These are phyloP conservation scores for Argya squamiceps DNA, from an alignment of 2,797 vertebrate species.

Conservation along the genomic window DNA sequence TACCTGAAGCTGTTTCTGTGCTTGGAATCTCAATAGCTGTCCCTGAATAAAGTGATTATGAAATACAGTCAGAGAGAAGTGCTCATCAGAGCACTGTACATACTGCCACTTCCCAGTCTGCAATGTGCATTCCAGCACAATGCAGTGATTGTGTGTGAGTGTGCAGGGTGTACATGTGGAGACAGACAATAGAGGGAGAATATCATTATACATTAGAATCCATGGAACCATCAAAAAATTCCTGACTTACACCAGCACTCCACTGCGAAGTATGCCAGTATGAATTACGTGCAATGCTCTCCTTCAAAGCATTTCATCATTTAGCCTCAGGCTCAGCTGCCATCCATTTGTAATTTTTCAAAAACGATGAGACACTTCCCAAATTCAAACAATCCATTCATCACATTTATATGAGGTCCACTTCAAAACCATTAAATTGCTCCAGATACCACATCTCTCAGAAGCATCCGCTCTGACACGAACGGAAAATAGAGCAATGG, in stretches of 20 bases:
- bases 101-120: background rate
- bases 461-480: background rate
- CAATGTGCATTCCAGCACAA: background rate
- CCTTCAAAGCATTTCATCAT: background rate
- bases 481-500: background rate
- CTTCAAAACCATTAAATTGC: conserved; percentile 10
- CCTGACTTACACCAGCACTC: background rate
- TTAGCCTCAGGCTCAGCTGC: background rate
- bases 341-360: conserved; percentile 14
- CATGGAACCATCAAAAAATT: background rate
- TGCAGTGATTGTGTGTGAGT: background rate
- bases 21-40: background rate
- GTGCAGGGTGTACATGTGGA: background rate
- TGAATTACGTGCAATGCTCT: background rate
- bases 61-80: background rate
- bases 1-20: background rate
- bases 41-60: background rate
- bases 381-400: conserved; percentile 33
- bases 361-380: background rate
- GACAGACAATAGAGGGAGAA: background rate
- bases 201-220: background rate
- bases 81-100: background rate
- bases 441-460: background rate
- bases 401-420: background rate
- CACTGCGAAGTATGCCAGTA: background rate